Evolutionary conservation across 2,888 invertebrate genomes (phyloP), one percentile per base, ranked within the genome.

Genomic region (Chaetoderma sp.): DNA sequence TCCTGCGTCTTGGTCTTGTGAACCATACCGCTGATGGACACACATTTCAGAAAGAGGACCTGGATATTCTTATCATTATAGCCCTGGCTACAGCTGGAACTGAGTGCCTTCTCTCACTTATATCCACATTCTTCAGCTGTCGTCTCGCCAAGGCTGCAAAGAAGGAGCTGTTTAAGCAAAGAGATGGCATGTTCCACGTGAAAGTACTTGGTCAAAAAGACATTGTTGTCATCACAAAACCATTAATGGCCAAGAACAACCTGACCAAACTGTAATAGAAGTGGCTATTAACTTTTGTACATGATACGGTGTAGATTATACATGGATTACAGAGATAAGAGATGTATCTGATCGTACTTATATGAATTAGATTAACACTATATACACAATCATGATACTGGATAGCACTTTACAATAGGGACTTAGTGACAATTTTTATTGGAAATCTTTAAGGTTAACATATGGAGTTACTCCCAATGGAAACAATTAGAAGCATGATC

Each of bases 1-100:
- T 87, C 52, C 78, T 87, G 55, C 73, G 86, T n/a, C 81, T 86
- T n/a, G 87, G 86, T 4, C 77, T 87, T 47, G 84, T 87, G 30
- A 86, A 85, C 70, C 84, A 86, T 69, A 86, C 86, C 16, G 85
- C 85, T 1, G 86, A 87, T 65, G 87, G 87, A 21, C 78, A 85
- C 57, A 86, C 84, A 10, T 86, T 81, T 71, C 83, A 84, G 74
- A 86, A 86, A 72, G 85, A 86, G 65, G 75, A 81, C 33, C 81
- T 84, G 72, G 86, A 86, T 73, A 72, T 78, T 4, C 75, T 85
- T 25, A 82, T 86, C 47, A 77, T 86, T 30, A 73, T 85, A 4
- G 86, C 86, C 2, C 77, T 87, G 32, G 79, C 76, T 2, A 72
- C 77, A 5, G 84, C 86, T 13, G 83, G 83, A 10, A 69, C 77